phyloP scores from a whole-genome alignment of 2,113 vertebrate species.

The Sinosuthora webbiana region DNA sequence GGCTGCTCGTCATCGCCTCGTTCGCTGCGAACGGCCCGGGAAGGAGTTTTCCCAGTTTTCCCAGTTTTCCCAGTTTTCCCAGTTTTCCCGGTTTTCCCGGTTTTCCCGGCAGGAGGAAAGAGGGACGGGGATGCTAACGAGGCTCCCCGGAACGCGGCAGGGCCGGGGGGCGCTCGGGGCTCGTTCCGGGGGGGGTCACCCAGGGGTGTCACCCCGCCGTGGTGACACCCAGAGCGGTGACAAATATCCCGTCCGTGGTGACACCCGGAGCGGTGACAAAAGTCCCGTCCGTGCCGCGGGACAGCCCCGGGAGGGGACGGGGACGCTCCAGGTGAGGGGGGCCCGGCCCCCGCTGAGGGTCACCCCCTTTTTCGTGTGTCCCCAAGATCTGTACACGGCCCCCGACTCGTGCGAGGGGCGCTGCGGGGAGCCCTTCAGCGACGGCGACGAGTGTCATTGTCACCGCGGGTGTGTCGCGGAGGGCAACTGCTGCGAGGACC shows the following conservation, averaged over 20 bases:
- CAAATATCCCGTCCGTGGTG: not conserved
- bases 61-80: not conserved
- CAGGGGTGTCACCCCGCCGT: not conserved
- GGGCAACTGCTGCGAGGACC: constrained; percentile 79
- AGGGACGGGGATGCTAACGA: fast-evolving
- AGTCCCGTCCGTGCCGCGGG: not conserved
- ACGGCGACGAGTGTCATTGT: constrained; percentile 80
- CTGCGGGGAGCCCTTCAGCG: constrained; percentile 75
- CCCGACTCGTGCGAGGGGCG: constrained; percentile 78
- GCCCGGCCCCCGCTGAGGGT: not conserved
- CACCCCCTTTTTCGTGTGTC: not conserved
- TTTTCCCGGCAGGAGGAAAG: not conserved
- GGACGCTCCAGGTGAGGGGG: not conserved
- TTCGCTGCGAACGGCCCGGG: fast-evolving
- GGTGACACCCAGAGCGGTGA: too few relatives aligned
- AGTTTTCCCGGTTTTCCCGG: not conserved
- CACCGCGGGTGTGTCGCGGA: constrained; percentile 63
- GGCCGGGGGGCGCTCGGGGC: not conserved
- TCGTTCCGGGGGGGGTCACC: not conserved
- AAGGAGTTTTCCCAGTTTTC: not conserved
- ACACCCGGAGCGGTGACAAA: too few relatives aligned
- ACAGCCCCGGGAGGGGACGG: not conserved
- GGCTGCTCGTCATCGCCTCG: fast-evolving
- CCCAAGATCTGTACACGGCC: constrained; percentile 50
- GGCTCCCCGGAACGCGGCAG: not conserved